Evolutionary conservation across 1,140 invertebrate genomes (phyloP).

Genomic region (Oedothorax gibbosus): DNA sequence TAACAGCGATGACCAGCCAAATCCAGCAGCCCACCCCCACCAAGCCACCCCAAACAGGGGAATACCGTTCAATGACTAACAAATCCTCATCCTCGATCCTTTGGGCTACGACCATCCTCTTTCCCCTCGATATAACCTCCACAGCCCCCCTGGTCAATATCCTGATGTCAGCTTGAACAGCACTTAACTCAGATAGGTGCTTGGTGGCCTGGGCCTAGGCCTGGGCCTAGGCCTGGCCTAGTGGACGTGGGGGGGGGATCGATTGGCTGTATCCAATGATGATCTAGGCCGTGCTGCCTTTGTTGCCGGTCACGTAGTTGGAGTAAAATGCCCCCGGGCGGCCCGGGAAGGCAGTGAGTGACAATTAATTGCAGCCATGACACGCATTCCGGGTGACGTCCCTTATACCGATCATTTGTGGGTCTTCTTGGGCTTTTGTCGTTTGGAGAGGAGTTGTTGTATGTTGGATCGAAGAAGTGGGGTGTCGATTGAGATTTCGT

Average conservation of each 20-base stretch:
- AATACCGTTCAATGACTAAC: constrained; percentile 60
- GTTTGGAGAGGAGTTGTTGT: not conserved
- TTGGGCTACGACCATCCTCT: constrained; percentile 33
- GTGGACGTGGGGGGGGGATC: constrained; percentile 26
- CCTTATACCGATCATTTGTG: constrained; percentile 12
- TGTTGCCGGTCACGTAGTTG: constrained; percentile 58
- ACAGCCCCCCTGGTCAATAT: constrained; percentile 48
- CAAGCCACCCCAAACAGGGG: constrained; percentile 14
- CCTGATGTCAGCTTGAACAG: constrained; percentile 60
- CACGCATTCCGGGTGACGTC: constrained; percentile 56
- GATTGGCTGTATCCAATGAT: constrained; percentile 55
- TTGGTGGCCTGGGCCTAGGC: constrained; percentile 47
- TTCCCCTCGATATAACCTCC: constrained; percentile 11
- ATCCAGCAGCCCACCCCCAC: constrained; percentile 28
- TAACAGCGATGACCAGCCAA: constrained; percentile 45
- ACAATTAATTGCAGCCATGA: constrained; percentile 60
- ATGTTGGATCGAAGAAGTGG: not conserved
- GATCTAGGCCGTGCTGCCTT: constrained; percentile 44
- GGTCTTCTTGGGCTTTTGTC: not conserved
- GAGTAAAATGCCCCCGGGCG: constrained; percentile 55
- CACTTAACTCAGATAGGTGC: constrained; percentile 59
- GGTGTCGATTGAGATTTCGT: not conserved
- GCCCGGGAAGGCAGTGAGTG: constrained; percentile 32
- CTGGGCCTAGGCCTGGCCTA: not conserved
- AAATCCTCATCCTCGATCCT: constrained; percentile 48